Evolutionary conservation across 2,113 vertebrate genomes (phyloP).

Genomic region (Bambusicola thoracicus): DNA sequence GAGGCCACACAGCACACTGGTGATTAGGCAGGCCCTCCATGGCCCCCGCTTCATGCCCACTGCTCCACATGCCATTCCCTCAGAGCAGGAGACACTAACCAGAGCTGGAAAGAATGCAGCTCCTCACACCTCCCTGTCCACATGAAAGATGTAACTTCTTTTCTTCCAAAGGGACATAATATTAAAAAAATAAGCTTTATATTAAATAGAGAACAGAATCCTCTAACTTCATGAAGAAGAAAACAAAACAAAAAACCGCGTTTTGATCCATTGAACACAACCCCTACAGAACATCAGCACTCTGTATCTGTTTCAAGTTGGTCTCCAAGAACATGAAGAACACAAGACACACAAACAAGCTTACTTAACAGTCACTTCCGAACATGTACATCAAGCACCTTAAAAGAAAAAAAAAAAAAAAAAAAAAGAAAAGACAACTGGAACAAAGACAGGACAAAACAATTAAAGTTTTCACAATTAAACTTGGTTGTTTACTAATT

Average conservation of each 20-base stretch:
- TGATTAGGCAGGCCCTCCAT: not conserved
- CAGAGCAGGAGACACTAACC: not conserved
- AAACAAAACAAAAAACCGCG: not conserved
- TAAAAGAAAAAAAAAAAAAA: not conserved
- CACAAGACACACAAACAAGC: not conserved
- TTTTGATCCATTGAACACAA: not conserved
- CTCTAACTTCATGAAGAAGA: not conserved
- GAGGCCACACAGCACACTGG: not conserved
- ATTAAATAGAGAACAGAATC: not conserved
- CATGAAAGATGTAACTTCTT: not conserved
- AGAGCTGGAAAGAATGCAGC: not conserved
- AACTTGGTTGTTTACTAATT: not conserved
- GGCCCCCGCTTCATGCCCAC: not conserved
- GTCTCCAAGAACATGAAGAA: not conserved
- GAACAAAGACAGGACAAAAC: not conserved
- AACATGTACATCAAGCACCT: not conserved
- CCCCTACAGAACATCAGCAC: not conserved
- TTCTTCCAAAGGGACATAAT: not conserved
- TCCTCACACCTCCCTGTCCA: not conserved
- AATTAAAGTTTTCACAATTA: not conserved
- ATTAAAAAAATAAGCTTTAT: not conserved
- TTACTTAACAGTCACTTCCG: not conserved
- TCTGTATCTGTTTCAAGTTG: not conserved
- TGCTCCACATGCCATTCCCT: not conserved
- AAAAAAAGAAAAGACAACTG: not conserved